Base-by-base conservation (phyloP, 1,140 invertebrate genomes). In the Diachasma alloeum region DNA sequence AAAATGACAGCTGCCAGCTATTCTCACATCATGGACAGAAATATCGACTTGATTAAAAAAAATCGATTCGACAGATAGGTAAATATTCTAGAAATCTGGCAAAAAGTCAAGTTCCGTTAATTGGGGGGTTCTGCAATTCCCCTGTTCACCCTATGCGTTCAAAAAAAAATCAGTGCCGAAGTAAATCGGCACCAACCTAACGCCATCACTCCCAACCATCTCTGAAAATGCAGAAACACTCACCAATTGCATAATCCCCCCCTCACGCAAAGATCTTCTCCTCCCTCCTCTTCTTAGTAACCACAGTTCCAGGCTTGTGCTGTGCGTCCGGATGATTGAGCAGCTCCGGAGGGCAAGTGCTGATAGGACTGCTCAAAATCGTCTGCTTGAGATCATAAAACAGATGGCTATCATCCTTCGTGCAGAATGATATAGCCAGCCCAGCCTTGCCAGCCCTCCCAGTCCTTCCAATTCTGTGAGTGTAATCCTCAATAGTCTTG, bases 241-340 rank as follows among this genome's bases (percentile, higher is more conserved):
- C 22, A 48, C 46, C 71, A 69, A 13, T 31, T 31, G 31, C 6
- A 31, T 3, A 31, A 31, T 3, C 31, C 31, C 6, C 31, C 31
- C 15, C 68, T 84, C 93, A 97, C 44, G 95, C 95, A 88, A 96
- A 97, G 88, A 97, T 97, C 91, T 96, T 97, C 87, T 99, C 98
- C 87, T 99, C 98, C 76, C 97, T 92, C 84, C 97, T 92, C 85
- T 99, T 99, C 74, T 98, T 98, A 42, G 94, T 94, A 8, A 97
- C 94, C 48, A 98, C 96, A 13, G 96, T 96, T 48, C 98, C 98
- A 3, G 98, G 98, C 86, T 99, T 99, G 82, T 98, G 96, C 86
- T 99, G 98, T 0, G 99, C 98, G 78, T 99, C 98, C 0, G 98
- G 97, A 91, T 99, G 99, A 89, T 99, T 99, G 80, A 97, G 94